Percentiles rank a stretch among this genome's conserved stretches.
Evolutionary conservation across 2,113 vertebrate species (phyloP).

Genomic region (Lagopus muta): DNA sequence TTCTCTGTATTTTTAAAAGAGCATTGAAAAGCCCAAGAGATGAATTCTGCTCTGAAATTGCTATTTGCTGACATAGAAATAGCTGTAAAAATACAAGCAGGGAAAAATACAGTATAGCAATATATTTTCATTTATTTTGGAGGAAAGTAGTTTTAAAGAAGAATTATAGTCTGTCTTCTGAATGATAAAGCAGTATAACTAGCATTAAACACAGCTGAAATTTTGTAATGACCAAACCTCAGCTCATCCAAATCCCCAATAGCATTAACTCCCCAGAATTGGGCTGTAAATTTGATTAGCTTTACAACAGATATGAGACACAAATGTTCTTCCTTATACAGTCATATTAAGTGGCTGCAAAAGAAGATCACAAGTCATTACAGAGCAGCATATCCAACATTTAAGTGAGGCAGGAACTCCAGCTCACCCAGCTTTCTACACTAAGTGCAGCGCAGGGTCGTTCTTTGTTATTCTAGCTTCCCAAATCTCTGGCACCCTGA

Average conservation of each 20-base stretch:
- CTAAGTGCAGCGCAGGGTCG: fast-evolving
- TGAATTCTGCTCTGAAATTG: conserved; percentile 63
- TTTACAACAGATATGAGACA: conserved; percentile 33
- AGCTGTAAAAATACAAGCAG: conserved; percentile 52
- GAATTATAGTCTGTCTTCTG: conserved; percentile 56
- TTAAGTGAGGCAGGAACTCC: background rate
- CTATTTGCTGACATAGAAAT: conserved; percentile 63
- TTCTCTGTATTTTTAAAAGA: conserved; percentile 62
- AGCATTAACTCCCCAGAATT: conserved; percentile 47
- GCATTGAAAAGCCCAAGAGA: conserved; percentile 56
- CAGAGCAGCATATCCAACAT: background rate
- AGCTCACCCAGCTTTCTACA: background rate
- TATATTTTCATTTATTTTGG: conserved; percentile 64
- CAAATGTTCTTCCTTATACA: conserved; percentile 47
- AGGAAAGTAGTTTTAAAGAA: conserved; percentile 54
- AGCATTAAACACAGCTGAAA: conserved; percentile 63
- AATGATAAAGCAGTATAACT: conserved; percentile 58
- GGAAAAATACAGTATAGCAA: conserved; percentile 42
- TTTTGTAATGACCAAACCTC: conserved; percentile 55
- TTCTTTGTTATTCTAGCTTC: background rate
- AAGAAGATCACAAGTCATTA: conserved; percentile 23
- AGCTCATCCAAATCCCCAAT: conserved; percentile 58
- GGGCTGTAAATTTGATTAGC: conserved; percentile 63
- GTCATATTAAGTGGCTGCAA: conserved; percentile 27
- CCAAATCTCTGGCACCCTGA: fast-evolving